Base-by-base conservation (phyloP, 2,113 vertebrate genomes). In the Helogale parvula region DNA sequence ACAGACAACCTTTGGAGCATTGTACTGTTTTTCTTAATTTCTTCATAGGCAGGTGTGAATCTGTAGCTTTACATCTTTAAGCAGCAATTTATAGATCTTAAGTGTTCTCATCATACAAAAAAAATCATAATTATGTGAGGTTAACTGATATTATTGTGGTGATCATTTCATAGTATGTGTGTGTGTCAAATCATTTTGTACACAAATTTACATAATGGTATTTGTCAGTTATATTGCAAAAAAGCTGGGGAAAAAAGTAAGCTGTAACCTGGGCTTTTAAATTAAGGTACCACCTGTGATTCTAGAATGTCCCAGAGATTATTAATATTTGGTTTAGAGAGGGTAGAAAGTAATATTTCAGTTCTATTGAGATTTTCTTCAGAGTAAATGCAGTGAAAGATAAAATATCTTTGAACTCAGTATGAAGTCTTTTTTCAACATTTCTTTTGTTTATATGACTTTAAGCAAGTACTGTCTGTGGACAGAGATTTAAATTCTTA, bases 401-500 rank as follows among this genome's bases (percentile, higher is more conserved):
- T 80, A 76, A 66, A 79, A 35, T 93, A 52, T 91, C 50, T 65
- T 96, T 72, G 69, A 38, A 85, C 4, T 94, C 38, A 47, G 27
- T 66, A 14, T 29, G 6, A 85, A 27, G 10, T 87, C 15, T 91
- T 90, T 96, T 63, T 85, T 72, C 5, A 88, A 35, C 15, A 85
- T 7, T 96, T 94, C 14, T 90, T 97, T 96, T 96, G 83, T 90
- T 92, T 96, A 66, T 89, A 19, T 38, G 7, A 66, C 63, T 69
- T 91, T 0, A 96, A 85, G 57, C 9, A 94, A 93, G 38, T 89
- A 69, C 21, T 90, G 47, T 95, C 31, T 81, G 5, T 96, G 10
- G 38, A 47, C n/a, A 88, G 35, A 88, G 29, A 95, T 97, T 94
- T 96, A 85, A 96, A 60, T 94, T 90, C 31, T 96, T 91, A 92